phyloP scores from a whole-genome alignment of 2,797 vertebrate species.

The Brachymystax lenok region DNA sequence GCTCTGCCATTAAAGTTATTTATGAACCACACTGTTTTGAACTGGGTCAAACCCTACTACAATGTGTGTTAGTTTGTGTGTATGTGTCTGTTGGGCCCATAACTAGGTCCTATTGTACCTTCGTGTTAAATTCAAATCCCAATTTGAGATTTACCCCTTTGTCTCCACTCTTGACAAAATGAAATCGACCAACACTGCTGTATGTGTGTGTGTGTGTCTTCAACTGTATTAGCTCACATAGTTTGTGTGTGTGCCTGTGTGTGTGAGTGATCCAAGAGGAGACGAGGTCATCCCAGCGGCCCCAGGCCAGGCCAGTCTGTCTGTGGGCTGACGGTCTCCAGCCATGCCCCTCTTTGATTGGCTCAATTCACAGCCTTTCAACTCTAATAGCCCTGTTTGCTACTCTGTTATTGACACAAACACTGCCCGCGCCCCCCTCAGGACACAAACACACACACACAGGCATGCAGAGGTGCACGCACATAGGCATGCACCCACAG shows the following conservation, averaged over 20 bases:
- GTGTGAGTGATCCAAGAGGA: conserved; percentile 15
- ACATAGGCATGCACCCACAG: not conserved
- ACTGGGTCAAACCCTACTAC: not conserved
- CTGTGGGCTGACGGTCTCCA: conserved; percentile 61
- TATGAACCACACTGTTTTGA: not conserved
- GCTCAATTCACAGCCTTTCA: conserved; percentile 76
- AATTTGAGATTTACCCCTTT: no score
- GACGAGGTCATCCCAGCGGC: no score
- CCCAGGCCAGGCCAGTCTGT: conserved; percentile 41
- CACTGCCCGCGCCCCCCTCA: conserved; percentile 32
- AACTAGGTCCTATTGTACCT: not conserved
- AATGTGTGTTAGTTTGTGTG: not conserved
- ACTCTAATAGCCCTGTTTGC: conserved; percentile 82
- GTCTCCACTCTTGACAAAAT: not conserved
- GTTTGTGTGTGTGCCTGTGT: not conserved
- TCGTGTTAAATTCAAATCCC: not conserved
- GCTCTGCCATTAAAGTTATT: not conserved
- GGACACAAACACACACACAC: not conserved
- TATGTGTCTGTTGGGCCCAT: not conserved
- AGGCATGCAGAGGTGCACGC: no score
- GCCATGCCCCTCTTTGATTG: conserved; percentile 71
- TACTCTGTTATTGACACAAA: conserved; percentile 77
- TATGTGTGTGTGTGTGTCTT: not conserved
- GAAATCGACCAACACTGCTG: not conserved
- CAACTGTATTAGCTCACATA: no score